Conservation (phyloP, 2,113 vertebrate species). For the Alces alces region DNA sequence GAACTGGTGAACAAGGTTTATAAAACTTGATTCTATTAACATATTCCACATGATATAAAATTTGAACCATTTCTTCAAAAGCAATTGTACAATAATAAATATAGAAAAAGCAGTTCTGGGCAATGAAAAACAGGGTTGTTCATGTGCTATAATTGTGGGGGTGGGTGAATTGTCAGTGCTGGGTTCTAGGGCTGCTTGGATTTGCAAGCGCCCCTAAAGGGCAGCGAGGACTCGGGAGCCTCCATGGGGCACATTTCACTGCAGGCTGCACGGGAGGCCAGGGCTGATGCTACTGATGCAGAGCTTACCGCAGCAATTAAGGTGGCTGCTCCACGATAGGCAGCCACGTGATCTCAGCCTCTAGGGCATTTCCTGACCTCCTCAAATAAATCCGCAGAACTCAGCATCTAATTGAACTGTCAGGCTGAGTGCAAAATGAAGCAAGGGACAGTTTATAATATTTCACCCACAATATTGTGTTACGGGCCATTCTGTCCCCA, state of each 20-base stretch:
- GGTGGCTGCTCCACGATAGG: no score
- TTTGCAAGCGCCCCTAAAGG: background rate
- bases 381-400: background rate
- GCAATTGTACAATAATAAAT: background rate
- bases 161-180: rapidly evolving
- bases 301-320: background rate
- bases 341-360: background rate
- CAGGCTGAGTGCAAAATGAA: background rate
- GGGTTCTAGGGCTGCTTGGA: background rate
- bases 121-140: background rate
- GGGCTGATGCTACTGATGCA: background rate
- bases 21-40: background rate
- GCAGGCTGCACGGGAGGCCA: rapidly evolving
- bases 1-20: background rate
- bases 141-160: no score
- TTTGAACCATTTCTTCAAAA: background rate
- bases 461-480: background rate
- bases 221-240: background rate
- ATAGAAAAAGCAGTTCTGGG: background rate
- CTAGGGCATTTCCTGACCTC: background rate
- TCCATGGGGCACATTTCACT: rapidly evolving
- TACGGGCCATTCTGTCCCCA: background rate
- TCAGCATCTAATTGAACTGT: background rate
- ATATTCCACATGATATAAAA: background rate
- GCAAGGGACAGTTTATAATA: background rate